A percentile compares a stretch with the other conserved stretches of the same genome.
phyloP scores from a whole-genome alignment of 2,888 invertebrate genomes.

The Perdita meconis region DNA sequence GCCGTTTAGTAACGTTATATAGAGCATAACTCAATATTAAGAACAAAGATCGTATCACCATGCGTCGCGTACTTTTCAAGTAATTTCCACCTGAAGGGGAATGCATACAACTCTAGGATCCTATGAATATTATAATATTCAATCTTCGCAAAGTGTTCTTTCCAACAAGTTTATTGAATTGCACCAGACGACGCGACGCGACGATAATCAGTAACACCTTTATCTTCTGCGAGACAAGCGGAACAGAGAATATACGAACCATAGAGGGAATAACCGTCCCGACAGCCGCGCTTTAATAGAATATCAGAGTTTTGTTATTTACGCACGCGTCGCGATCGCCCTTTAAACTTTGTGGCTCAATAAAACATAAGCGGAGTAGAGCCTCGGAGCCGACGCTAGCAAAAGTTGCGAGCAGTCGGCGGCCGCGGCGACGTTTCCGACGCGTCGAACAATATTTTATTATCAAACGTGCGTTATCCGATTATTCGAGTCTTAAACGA shows the following conservation, averaged over 20 bases:
- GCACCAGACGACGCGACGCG: not conserved
- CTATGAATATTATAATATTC: not conserved
- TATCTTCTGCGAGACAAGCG: slow-evolving; percentile 36
- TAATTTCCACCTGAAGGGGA: too few species aligned
- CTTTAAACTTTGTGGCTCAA: slow-evolving; percentile 38
- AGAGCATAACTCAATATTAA: too few species aligned
- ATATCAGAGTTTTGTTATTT: slow-evolving; percentile 49
- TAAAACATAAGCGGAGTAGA: slow-evolving; percentile 34
- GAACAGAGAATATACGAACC: slow-evolving; percentile 21
- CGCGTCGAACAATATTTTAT: slow-evolving; percentile 60
- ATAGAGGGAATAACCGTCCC: slow-evolving; percentile 16
- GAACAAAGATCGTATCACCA: too few species aligned
- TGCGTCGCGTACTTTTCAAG: too few species aligned
- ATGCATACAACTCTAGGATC: not conserved
- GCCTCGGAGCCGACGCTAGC: slow-evolving; percentile 19
- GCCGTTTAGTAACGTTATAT: too few species aligned
- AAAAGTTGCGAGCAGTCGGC: slow-evolving; percentile 28
- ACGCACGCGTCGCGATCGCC: slow-evolving; percentile 17
- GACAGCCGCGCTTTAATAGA: slow-evolving; percentile 45
- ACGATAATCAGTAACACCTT: slow-evolving; percentile 39
- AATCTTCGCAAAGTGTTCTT: not conserved
- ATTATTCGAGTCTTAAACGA: slow-evolving; percentile 56
- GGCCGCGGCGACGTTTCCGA: slow-evolving; percentile 29
- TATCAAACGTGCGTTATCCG: slow-evolving; percentile 59
- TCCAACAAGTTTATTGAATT: slow-evolving; percentile 19